phyloP scores from a whole-genome alignment of 2,797 vertebrate genomes.

The Kryptolebias ocellatus region DNA sequence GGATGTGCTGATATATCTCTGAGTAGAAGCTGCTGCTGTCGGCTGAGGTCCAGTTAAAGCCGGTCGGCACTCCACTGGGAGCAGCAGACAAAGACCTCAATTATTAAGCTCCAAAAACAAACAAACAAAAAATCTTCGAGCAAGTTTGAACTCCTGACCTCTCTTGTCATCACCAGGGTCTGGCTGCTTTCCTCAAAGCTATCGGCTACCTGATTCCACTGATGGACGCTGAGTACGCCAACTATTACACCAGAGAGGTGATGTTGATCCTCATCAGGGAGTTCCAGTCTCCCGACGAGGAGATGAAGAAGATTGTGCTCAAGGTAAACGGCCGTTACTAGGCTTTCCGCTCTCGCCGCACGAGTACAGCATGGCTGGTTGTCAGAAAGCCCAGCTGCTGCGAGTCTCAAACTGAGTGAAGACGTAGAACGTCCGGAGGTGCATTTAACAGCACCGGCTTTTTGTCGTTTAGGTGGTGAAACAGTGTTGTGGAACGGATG shows the following conservation, averaged over 20 bases:
- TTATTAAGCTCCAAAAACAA: neutral
- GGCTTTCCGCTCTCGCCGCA: neutral
- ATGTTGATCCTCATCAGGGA: slow-evolving; percentile 99
- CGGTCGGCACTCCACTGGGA: slow-evolving; percentile 28
- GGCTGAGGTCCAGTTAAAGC: slow-evolving; percentile 33
- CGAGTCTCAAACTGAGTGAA: slow-evolving; percentile 40
- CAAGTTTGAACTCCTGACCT: neutral
- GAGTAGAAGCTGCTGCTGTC: too few relatives aligned
- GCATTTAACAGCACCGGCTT: neutral
- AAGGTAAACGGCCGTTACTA: slow-evolving; percentile 81
- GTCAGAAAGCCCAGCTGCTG: slow-evolving; percentile 21
- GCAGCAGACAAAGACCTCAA: slow-evolving; percentile 30
- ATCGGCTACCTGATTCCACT: slow-evolving; percentile 98
- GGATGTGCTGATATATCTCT: too few relatives aligned
- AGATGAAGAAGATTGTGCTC: slow-evolving; percentile 99
- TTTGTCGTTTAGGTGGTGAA: slow-evolving; percentile 89
- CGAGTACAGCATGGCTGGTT: slow-evolving; percentile 64
- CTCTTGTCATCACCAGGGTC: slow-evolving; percentile 81
- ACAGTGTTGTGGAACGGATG: slow-evolving; percentile 98
- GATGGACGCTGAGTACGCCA: slow-evolving; percentile 99
- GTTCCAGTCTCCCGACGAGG: slow-evolving; percentile 99
- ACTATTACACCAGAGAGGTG: slow-evolving; percentile 99
- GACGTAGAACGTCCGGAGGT: neutral
- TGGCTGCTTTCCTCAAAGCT: slow-evolving; percentile 98
- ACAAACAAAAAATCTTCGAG: too few relatives aligned